Percentiles rank a stretch among this genome's conserved stretches.
These are phyloP conservation scores for Balaeniceps rex DNA, from an alignment of 2,113 vertebrate genomes.

Conservation along the genomic window DNA sequence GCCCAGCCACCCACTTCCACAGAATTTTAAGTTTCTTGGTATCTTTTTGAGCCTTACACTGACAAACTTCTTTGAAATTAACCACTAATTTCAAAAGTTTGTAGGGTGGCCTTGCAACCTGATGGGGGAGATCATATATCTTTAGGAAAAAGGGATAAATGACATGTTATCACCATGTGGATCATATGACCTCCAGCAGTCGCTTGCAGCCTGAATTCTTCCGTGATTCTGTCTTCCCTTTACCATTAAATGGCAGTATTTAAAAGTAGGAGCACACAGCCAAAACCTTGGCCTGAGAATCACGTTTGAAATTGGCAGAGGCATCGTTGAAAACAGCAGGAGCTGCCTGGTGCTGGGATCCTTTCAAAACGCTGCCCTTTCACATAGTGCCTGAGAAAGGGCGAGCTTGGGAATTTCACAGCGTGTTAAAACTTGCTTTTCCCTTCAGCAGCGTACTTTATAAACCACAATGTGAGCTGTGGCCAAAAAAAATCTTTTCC, in stretches of 20 bases:
- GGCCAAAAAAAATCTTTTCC: not conserved
- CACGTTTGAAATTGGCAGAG: not conserved
- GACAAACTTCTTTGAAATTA: not conserved
- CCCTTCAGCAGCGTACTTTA: not conserved
- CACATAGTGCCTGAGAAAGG: not conserved
- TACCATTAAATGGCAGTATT: not conserved
- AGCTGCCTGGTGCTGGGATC: not conserved
- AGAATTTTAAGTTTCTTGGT: not conserved
- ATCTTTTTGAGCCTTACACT: not conserved
- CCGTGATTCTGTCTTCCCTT: not conserved
- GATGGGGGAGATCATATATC: accelerated
- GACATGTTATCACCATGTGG: accelerated
- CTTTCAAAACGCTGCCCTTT: not conserved
- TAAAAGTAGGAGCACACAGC: not conserved
- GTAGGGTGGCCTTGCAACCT: not conserved
- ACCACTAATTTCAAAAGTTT: not conserved
- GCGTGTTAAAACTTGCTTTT: not conserved
- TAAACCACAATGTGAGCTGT: not conserved
- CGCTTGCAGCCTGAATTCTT: not conserved
- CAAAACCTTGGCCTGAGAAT: not conserved
- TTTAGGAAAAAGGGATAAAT: not conserved
- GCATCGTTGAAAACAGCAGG: not conserved
- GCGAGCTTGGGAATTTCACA: not conserved
- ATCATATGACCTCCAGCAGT: not conserved
- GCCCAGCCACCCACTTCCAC: accelerated